A percentile compares a stretch with the other conserved stretches of the same genome.
Evolutionary conservation across 2,888 invertebrate species (phyloP).

Genomic region (Celastrina argiolus): DNA sequence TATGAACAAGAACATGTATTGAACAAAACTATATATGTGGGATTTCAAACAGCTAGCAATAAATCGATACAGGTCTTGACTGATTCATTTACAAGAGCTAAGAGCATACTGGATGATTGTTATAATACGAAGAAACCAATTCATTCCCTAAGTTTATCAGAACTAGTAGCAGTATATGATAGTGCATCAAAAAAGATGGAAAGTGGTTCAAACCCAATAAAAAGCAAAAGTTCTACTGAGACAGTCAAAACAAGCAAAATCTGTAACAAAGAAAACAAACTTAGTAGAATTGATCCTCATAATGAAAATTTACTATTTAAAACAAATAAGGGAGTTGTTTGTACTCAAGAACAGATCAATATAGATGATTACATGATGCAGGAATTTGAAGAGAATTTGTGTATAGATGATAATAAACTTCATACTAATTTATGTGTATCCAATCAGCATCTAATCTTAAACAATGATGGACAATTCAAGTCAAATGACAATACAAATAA

Average conservation of each 20-base stretch:
- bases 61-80: constrained; percentile 56
- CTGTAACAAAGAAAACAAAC: background rate
- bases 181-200: constrained; percentile 15
- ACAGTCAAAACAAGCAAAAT: no score
- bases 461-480: background rate
- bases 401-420: constrained; percentile 18
- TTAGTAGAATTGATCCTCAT: background rate
- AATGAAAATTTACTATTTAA: background rate
- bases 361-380: constrained; percentile 31
- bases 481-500: constrained; percentile 4
- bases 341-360: constrained; percentile 24
- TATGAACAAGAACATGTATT: constrained; percentile 45
- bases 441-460: background rate
- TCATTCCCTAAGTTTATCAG: constrained; percentile 41
- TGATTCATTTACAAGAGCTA: constrained; percentile 55
- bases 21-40: constrained; percentile 60
- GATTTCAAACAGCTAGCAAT: constrained; percentile 66
- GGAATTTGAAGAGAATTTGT: constrained; percentile 33
- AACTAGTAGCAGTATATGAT: constrained; percentile 45
- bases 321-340: background rate
- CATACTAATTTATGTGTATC: constrained; percentile 18
- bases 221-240: constrained; percentile 14
- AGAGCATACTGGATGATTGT: constrained; percentile 45
- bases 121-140: constrained; percentile 32
- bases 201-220: background rate